Evolutionary conservation across 1,140 invertebrate genomes (phyloP).

Genomic region (Zaprionus capensis): DNA sequence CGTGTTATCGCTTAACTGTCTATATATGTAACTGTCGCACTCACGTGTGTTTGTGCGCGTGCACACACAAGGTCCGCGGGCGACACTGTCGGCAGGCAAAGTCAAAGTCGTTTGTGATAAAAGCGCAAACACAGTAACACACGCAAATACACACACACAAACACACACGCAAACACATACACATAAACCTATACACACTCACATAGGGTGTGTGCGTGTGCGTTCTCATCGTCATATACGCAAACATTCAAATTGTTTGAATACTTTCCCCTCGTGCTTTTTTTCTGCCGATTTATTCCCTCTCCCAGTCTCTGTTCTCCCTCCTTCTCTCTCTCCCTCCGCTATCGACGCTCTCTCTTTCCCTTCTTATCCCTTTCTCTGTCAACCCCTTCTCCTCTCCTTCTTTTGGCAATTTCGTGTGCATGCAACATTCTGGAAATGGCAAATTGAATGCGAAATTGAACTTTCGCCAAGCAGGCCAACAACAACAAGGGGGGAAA

Average conservation of each 20-base stretch:
- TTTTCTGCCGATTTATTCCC: neutral
- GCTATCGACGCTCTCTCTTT: neutral
- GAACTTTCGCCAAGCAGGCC: slow-evolving; percentile 65
- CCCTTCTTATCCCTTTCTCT: neutral
- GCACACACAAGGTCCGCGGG: slow-evolving; percentile 14
- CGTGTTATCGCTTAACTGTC: slow-evolving; percentile 68
- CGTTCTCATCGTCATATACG: slow-evolving; percentile 9
- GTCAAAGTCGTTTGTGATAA: slow-evolving; percentile 68
- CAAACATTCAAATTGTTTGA: slow-evolving; percentile 66
- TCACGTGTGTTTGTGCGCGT: slow-evolving; percentile 7
- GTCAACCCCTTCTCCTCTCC: neutral
- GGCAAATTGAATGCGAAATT: slow-evolving; percentile 80
- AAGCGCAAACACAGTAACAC: slow-evolving; percentile 46
- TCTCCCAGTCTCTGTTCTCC: slow-evolving; percentile 1
- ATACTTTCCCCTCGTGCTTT: slow-evolving; percentile 7
- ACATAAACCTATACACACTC: slow-evolving; percentile 3
- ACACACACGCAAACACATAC: neutral
- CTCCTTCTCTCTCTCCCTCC: neutral
- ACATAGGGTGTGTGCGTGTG: slow-evolving; percentile 3
- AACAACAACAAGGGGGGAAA: neutral
- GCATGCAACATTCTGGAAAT: slow-evolving; percentile 65
- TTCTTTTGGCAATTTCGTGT: slow-evolving; percentile 42
- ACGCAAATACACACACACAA: neutral
- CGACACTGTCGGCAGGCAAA: slow-evolving; percentile 46
- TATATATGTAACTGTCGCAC: slow-evolving; percentile 40